Evolutionary conservation across 2,113 vertebrate genomes (phyloP), one percentile per base, ranked within the genome.

Genomic region (Vireo altiloquus): DNA sequence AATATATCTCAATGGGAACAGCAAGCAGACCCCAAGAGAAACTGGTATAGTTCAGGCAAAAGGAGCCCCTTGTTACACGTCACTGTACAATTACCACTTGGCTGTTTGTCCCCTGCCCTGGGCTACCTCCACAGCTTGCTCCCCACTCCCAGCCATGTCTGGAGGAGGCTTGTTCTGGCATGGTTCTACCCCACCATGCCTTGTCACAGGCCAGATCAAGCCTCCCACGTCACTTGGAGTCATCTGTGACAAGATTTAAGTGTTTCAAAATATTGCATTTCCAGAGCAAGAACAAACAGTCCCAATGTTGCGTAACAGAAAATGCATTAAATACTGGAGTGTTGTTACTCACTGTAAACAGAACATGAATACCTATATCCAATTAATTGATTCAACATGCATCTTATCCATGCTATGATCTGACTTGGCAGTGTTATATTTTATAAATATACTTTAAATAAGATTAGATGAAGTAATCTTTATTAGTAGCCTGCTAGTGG

Each of bases 401-500:
- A 87, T 82, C 86, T 90, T 92, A 94, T 64, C 89, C 84, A 87
- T 13, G 2, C 74, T 87, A 54, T 70, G 81, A 95, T 95, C 87
- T 91, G 93, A 91, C 80, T 94, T 96, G 94, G 96, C 95, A 96
- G 91, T 87, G 91, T 75, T 83, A 68, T 50, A 86, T 96, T 95
- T 96, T 95, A 95, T 85, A 94, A 95, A 89, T 92, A 96, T 42
- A 93, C 90, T 95, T 90, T 31, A 86, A 97, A 68, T 40, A 91
- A 94, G 95, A 95, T 94, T 93, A 97, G 90, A 95, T 94, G 85
- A 96, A 96, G 93, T 83, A 96, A 94, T 95, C 93, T 94, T 94
- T 97, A 92, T 95, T 95, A 89, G 93, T 74, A 90, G 90, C 93
- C 85, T 76, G 91, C 89, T 96, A 93, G 89, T 4, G 16, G 80